Percentiles rank a stretch among this genome's conserved stretches.
phyloP scores from a whole-genome alignment of 2,888 invertebrate species.

The Ellobium chinense region DNA sequence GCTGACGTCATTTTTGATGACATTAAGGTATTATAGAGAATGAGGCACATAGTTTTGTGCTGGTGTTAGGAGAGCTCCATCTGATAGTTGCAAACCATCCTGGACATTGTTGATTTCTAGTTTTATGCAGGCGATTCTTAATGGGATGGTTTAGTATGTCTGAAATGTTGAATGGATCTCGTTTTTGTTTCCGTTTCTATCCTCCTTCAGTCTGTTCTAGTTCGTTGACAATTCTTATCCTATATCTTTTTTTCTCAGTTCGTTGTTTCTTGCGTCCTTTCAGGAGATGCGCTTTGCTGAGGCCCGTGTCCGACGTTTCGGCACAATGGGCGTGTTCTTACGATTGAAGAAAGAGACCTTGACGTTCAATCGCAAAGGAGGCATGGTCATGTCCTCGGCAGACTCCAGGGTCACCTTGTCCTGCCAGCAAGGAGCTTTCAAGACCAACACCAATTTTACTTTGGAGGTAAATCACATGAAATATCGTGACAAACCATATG shows the following conservation, averaged over 20 bases:
- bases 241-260: not conserved
- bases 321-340: constrained; percentile 66
- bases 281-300: constrained; percentile 73
- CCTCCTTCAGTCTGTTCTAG: too few species aligned
- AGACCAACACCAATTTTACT: constrained; percentile 56
- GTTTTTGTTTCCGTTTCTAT: too few species aligned
- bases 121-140: too few species aligned
- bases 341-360: constrained; percentile 63
- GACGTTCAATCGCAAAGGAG: constrained; percentile 60
- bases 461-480: constrained; percentile 69
- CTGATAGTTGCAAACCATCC: too few species aligned
- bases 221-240: too few species aligned
- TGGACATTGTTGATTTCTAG: too few species aligned
- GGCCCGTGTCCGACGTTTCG: constrained; percentile 57
- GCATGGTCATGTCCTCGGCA: constrained; percentile 65
- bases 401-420: constrained; percentile 69
- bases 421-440: constrained; percentile 61
- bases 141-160: too few species aligned
- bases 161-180: too few species aligned
- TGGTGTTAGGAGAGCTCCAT: too few species aligned
- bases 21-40: constrained; percentile 55
- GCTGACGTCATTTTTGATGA: constrained; percentile 67
- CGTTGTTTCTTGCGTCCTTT: not conserved
- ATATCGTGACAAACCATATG: too few species aligned
- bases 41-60: not conserved